Evolutionary conservation across 2,888 invertebrate genomes (phyloP), one percentile per base, ranked within the genome.

Genomic region (Drosophila borborema): DNA sequence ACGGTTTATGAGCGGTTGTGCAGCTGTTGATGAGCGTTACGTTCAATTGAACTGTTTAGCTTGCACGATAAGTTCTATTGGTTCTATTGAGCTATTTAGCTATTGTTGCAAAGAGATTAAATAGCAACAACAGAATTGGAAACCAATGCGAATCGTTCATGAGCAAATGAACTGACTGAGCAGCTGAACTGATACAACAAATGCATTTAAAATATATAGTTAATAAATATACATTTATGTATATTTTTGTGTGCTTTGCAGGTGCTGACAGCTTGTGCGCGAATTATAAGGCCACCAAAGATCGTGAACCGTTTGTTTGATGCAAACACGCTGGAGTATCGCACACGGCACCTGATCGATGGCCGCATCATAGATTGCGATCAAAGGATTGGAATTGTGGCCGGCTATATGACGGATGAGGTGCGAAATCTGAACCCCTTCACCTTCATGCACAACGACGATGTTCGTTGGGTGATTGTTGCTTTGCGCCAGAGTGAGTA

Each of bases 311-410:
- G 95, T 62, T 91, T 96, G 51, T 92, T 96, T 66, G 96, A 96
- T 86, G 95, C 95, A 9, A 95, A 95, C 68, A 96, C 96, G 81
- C 96, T 98, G 88, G 98, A 98, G 92, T 98, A 98, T 92, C 96
- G 97, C 91, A 98, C 98, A 1, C 95, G 98, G 79, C 98, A 98
- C 93, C 94, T 97, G 65, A 95, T 98, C 61, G 98, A 98, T 94
- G 98, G 98, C 0, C 95, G 96, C 54, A 98, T 98, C 79, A 96
- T 98, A 58, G 97, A 96, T 91, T 97, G 97, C 92, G 98, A 98
- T 92, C 98, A 98, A 91, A 95, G 98, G 90, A 97, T 98, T 90
- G 97, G 98, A 9, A 94, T 97, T 68, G 96, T 98, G 16, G 96
- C 97, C 63, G 98, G 98, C 4, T 97, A 97, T 91, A 95, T 98